phyloP scores from a whole-genome alignment of 2,797 vertebrate species.

The Brachyalestes nurse region DNA sequence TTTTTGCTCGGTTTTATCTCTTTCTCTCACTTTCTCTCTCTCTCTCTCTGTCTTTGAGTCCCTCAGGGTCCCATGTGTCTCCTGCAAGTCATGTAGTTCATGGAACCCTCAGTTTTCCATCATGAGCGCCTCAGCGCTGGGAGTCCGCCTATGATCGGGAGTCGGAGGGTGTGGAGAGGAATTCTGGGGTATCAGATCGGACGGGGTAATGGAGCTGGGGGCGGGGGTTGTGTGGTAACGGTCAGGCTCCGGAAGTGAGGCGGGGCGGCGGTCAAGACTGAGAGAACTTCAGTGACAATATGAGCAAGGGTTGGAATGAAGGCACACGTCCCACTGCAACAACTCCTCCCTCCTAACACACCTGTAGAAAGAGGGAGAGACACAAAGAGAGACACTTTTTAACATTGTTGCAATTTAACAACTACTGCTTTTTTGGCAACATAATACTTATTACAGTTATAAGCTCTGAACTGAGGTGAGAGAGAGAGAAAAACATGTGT shows the following conservation, averaged over 20 bases:
- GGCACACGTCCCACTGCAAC: conserved; percentile 94
- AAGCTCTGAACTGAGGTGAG: not conserved
- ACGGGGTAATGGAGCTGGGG: conserved; percentile 59
- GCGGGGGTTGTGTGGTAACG: not conserved
- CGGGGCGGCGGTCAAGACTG: conserved; percentile 51
- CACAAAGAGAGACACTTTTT: conserved; percentile 56
- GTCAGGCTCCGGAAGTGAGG: conserved; percentile 52
- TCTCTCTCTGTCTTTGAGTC: conserved; percentile 59
- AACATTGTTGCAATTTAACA: not conserved
- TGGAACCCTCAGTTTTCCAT: conserved; percentile 82
- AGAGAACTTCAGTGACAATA: conserved; percentile 82
- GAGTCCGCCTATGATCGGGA: conserved; percentile 59
- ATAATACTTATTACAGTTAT: not conserved
- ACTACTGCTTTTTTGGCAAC: not conserved
- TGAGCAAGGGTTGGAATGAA: conserved; percentile 98
- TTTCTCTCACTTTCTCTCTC: conserved; percentile 9
- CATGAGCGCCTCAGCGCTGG: conserved; percentile 51
- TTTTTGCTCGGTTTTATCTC: conserved; percentile 67
- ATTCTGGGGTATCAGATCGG: conserved; percentile 60
- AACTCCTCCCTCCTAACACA: conserved; percentile 91
- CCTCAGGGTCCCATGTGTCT: conserved; percentile 76
- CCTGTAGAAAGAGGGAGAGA: conserved; percentile 72
- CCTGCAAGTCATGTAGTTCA: conserved; percentile 82
- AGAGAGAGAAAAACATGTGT: not conserved
- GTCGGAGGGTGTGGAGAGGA: conserved; percentile 79